Base-by-base conservation (phyloP, 2,797 vertebrate genomes). In the Echiichthys vipera region DNA sequence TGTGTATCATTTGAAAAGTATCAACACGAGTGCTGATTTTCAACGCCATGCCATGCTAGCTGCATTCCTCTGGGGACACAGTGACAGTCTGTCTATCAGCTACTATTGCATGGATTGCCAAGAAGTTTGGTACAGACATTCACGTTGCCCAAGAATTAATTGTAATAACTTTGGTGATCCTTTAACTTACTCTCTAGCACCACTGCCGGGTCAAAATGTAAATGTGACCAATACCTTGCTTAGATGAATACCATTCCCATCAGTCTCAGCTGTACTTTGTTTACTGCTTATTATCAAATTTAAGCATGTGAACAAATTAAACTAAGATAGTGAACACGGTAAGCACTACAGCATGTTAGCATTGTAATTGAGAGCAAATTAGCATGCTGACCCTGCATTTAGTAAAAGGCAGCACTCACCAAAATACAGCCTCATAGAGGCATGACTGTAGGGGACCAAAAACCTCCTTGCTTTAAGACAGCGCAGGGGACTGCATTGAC, bases 1-100 rank as follows among this genome's bases (percentile, higher is more conserved):
- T 47, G 40, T 32, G 24, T 43, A 58, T 66, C 25, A 34, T 49
- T 34, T 50, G 25, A 65, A 65, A 58, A 20, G 14, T 42, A 30
- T 15, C 11, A 3, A 58, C 15, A 20, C 0, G 5, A 9, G 14
- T 10, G n/a, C 4, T 0, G 12, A 32, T 22, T 24, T 68, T 79
- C 18, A 65, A 49, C 29, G 17, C 4, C 6, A 27, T n/a, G 34
- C 22, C n/a, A 56, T 14, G 45, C 37, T 22, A 29, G 46, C 13
- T 1, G 8, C 7, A 22, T 6, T 12, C 25, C 29, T 58, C 20
- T 20, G 14, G 7, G 18, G 22, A 50, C 18, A 30, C 30, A 51
- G 15, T 25, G 34, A 37, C 7, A 4, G 42, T 37, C 36, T 46
- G 3, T 61, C 64, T 55, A 22, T 47, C 2, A 7, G 37, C 43